Evolutionary conservation across 2,888 invertebrate genomes (phyloP).

Genomic region (Vesta saturnalis): DNA sequence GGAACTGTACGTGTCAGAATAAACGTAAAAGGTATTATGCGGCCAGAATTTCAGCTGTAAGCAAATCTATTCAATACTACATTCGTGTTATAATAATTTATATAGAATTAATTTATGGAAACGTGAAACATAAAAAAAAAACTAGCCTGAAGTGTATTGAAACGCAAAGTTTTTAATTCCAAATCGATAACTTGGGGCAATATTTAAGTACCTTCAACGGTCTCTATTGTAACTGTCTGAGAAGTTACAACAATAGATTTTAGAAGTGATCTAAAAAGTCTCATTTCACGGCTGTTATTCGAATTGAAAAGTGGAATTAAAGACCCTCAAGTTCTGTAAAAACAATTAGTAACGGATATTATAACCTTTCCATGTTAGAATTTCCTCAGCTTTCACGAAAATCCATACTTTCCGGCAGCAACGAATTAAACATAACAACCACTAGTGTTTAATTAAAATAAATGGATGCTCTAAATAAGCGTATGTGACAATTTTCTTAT

Average conservation of each 20-base stretch:
- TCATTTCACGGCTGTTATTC: constrained; percentile 59
- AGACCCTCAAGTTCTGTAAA: constrained; percentile 41
- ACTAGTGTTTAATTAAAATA: constrained; percentile 8
- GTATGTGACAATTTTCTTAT: not conserved
- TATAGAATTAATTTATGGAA: constrained; percentile 32
- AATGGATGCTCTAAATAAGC: not conserved
- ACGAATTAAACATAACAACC: not conserved
- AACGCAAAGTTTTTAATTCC: constrained; percentile 36
- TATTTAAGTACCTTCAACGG: constrained; percentile 41
- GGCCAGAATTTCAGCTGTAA: constrained; percentile 17
- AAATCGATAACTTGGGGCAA: constrained; percentile 38
- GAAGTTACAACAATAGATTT: constrained; percentile 42
- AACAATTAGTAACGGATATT: constrained; percentile 39
- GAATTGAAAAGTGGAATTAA: constrained; percentile 52
- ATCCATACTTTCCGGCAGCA: constrained; percentile 23
- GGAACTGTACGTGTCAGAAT: constrained; percentile 27
- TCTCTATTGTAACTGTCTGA: constrained; percentile 38
- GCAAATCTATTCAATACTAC: constrained; percentile 17
- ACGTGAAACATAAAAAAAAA: constrained; percentile 32
- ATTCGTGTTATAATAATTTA: constrained; percentile 25
- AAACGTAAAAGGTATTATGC: constrained; percentile 22
- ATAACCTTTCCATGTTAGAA: not conserved
- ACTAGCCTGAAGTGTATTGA: constrained; percentile 26
- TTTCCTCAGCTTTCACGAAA: constrained; percentile 3
- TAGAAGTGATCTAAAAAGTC: constrained; percentile 49